A percentile compares a stretch with the other conserved stretches of the same genome.
phyloP scores from a whole-genome alignment of 1,140 invertebrate species.

The Bombus affinis region DNA sequence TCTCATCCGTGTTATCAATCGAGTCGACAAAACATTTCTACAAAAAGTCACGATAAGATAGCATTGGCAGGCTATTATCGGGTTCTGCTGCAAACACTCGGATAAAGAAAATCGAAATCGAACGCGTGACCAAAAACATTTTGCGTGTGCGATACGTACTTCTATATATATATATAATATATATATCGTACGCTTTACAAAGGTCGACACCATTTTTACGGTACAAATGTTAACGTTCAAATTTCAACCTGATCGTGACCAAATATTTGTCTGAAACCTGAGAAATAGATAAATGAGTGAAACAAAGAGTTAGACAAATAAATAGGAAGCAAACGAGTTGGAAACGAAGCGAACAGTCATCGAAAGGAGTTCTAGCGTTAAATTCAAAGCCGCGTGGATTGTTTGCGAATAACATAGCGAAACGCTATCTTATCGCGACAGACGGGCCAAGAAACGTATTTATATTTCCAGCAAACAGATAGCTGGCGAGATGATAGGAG shows the following conservation, averaged over 20 bases:
- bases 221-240: background rate
- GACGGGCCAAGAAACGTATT: conserved; percentile 42
- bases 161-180: no score
- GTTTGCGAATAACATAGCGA: conserved; percentile 24
- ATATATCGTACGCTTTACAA: no score
- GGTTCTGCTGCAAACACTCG: background rate
- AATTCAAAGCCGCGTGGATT: conserved; percentile 19
- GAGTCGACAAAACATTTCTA: background rate
- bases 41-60: conserved; percentile 13
- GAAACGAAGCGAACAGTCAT: background rate
- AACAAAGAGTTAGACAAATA: background rate
- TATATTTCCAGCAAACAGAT: conserved; percentile 59
- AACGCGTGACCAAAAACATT: background rate
- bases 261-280: background rate
- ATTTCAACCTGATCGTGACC: background rate
- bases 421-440: conserved; percentile 59
- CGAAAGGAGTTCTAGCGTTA: background rate
- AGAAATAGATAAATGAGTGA: rapidly evolving
- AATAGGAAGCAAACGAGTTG: background rate
- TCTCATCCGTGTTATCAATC: conserved; percentile 1
- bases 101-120: background rate
- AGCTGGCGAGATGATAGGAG: conserved; percentile 48
- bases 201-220: no score
- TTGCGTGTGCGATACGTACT: background rate
- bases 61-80: background rate